Conservation (phyloP, 1,140 invertebrate genomes). For the Sarcophaga peregrina region DNA sequence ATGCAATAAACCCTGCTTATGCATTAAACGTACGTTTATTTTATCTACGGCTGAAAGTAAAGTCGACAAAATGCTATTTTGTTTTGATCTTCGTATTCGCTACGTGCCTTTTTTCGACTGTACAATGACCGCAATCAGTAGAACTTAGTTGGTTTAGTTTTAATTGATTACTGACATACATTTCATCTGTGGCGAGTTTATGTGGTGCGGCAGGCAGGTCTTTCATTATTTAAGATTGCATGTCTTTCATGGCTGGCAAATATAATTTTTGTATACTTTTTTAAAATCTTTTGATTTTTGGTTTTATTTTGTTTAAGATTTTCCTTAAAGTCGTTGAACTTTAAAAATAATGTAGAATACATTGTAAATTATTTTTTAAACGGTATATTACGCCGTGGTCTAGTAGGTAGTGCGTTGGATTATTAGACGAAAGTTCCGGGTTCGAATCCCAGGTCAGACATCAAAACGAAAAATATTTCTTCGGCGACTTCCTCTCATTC, state of each 20-base stretch:
- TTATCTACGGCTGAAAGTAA: background rate
- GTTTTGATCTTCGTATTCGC: slow-evolving; percentile 6
- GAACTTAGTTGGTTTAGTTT: background rate
- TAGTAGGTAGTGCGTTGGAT: no score
- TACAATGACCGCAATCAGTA: background rate
- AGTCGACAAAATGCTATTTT: background rate
- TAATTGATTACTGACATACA: background rate
- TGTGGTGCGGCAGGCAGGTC: background rate
- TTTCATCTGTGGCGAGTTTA: background rate
- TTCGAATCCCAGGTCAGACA: no score
- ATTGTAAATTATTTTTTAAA: no score
- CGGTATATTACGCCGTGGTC: no score
- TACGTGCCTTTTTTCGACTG: background rate
- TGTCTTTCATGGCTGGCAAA: background rate
- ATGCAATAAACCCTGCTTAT: background rate
- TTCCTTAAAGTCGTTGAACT: background rate
- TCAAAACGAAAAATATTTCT: no score
- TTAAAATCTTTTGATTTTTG: background rate
- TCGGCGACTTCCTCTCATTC: no score
- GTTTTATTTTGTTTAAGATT: background rate
- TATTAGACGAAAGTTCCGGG: no score
- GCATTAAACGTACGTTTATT: background rate
- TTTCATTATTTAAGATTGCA: background rate
- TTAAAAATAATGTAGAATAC: no score
- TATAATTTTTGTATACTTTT: background rate